Base-by-base conservation (phyloP, 2,113 vertebrate species). In the Mirounga angustirostris region DNA sequence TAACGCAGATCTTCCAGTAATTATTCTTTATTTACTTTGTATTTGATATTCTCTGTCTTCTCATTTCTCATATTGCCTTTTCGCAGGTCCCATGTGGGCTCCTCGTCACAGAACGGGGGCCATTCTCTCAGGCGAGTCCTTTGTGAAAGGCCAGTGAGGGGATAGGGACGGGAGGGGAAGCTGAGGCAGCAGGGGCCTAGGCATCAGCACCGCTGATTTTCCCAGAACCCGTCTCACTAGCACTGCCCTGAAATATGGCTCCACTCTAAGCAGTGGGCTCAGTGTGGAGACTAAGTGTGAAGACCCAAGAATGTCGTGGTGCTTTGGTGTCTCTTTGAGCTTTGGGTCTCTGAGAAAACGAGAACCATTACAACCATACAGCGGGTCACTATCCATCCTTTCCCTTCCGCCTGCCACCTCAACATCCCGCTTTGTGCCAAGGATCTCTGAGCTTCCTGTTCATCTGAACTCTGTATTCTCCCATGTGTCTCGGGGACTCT, bases 161-260 rank as follows among this genome's bases (percentile, higher is more conserved):
- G 50, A n/a, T 0, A 30, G 61, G n/a, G 4, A 36, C 28, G 3
- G 22, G 69, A 24, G 50, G 28, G 80, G 33, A 14, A 28, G 80
- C 58, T 10, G 40, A 30, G 63, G 30, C 1, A 1, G 9, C 61
- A 40, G 56, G 56, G 19, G 30, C n/a, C 50, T 21, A 13, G 4
- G 33, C 43, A n/a, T 8, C 0, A 5, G 43, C 12, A 0, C 43
- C 2, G 7, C 0, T 30, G 40, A 12, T 71, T 4, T 5, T 26
- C n/a, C 36, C 28, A 18, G 43, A 81, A 30, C 4, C 28, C 10
- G 33, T 61, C 21, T 21, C 63, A 24, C 26, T 56, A 36, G 52
- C 22, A 2, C 24, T 6, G 36, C 16, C 56, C 73, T 36, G 30
- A 19, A 43, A 9, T 19, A 6, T 4, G 28, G 15, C 36, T 71